These are phyloP conservation scores for Encarsia formosa DNA, from an alignment of 2,888 invertebrate species.

Conservation along the genomic window DNA sequence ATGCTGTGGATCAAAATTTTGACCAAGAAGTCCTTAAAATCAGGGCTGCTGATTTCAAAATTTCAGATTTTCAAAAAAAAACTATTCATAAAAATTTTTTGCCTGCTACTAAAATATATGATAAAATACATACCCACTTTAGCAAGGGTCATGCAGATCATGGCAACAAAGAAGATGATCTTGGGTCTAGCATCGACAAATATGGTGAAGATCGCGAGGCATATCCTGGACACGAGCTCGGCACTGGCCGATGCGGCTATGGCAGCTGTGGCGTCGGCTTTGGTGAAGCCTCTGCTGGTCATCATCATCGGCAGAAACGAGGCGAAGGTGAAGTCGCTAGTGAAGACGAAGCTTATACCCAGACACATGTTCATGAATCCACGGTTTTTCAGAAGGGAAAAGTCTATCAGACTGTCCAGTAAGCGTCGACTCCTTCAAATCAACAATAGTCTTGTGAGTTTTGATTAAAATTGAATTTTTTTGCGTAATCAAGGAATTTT, in stretches of 20 bases:
- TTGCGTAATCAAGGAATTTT: too few species aligned
- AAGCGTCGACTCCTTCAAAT: constrained; percentile 17
- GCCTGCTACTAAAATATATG: too few species aligned
- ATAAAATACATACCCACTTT: constrained; percentile 61
- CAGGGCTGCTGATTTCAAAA: too few species aligned
- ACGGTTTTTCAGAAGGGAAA: constrained; percentile 42
- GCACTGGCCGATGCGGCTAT: constrained; percentile 68
- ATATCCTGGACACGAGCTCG: constrained; percentile 64
- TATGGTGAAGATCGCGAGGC: constrained; percentile 61
- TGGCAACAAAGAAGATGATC: constrained; percentile 63
- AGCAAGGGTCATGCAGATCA: constrained; percentile 63
- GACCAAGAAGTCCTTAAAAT: too few species aligned
- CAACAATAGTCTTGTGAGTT: constrained; percentile 1
- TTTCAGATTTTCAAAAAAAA: too few species aligned
- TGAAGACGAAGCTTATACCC: constrained; percentile 65
- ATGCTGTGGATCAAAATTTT: too few species aligned
- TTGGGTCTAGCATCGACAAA: constrained; percentile 61
- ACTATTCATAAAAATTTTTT: too few species aligned
- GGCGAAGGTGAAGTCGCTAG: constrained; percentile 68
- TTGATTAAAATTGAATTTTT: too few species aligned
- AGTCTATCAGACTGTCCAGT: constrained; percentile 41
- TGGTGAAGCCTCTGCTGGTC: constrained; percentile 56
- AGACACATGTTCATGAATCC: constrained; percentile 61
- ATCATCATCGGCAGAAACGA: constrained; percentile 66
- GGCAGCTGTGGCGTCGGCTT: constrained; percentile 62